Percentiles rank a stretch among this genome's conserved stretches.
Evolutionary conservation across 2,888 invertebrate genomes (phyloP).

Genomic region (Leptinotarsa rubiginosa): DNA sequence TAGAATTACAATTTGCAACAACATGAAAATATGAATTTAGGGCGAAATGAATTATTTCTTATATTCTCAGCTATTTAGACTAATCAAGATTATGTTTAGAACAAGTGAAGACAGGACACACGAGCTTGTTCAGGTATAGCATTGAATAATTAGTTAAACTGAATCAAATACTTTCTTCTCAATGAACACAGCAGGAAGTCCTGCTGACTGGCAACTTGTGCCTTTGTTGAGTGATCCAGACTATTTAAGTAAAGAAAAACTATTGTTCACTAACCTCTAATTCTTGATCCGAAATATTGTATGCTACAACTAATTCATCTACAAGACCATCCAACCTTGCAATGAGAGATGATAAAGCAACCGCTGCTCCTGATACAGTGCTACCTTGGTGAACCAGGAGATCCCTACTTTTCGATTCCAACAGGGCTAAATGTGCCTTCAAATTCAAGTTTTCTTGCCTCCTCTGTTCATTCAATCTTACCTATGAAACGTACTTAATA

Average conservation of each 20-base stretch:
- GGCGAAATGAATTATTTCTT: no score
- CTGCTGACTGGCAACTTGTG: no score
- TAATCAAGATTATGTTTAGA: no score
- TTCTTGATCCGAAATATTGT: slow-evolving; percentile 80
- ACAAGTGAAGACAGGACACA: no score
- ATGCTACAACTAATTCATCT: slow-evolving; percentile 78
- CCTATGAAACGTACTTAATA: slow-evolving; percentile 18
- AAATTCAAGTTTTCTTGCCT: slow-evolving; percentile 77
- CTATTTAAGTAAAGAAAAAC: not conserved
- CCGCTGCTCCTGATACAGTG: slow-evolving; percentile 76
- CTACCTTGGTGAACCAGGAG: slow-evolving; percentile 77
- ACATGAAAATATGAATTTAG: no score
- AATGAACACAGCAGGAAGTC: no score
- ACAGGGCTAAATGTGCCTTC: slow-evolving; percentile 73
- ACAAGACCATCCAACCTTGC: slow-evolving; percentile 78
- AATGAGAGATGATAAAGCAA: slow-evolving; percentile 77
- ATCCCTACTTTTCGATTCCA: slow-evolving; percentile 75
- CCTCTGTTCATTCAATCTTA: slow-evolving; percentile 82
- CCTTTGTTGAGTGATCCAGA: no score
- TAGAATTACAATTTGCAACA: no score
- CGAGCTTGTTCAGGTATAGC: no score
- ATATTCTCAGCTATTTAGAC: no score
- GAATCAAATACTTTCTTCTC: no score
- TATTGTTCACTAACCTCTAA: slow-evolving; percentile 70
- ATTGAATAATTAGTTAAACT: no score